Evolutionary conservation across 2,888 invertebrate species (phyloP), one percentile per base, ranked within the genome.

Genomic region (Campoletis raptor): DNA sequence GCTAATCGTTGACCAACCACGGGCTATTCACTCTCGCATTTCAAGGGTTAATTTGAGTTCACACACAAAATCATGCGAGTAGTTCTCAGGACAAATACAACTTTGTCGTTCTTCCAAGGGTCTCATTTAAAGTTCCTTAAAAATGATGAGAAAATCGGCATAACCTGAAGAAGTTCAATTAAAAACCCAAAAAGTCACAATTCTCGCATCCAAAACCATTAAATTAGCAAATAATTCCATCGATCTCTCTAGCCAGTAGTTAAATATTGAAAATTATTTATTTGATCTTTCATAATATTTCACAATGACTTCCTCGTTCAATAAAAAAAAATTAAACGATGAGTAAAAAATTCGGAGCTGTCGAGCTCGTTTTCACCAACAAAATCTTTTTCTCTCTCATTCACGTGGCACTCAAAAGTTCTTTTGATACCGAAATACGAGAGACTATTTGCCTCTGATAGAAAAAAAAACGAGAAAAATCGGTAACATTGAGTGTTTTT

Each of bases 1-100:
- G 30, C 77, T 86, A 81, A 86, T 86, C 78, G 73, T 57, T 12
- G 73, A 42, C 48, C 61, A n/a, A 77, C 81, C 81, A 64, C 61
- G 48, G 57, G 74, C 54, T 48, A 67, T 78, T 79, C 57, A 67
- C 78, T 57, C 30, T 21, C 40, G 45, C 30, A 52, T 8, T 12
- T 30, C 40, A 42, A 24, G 42, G 10, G 4, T 8, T 45, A 82
- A 64, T 69, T 69, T 36, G 61, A 73, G 57, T 82, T 52, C 37
- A 30, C 18, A 45, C 64, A 77, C 79, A 74, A 76, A 66, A 66
- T 24, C 42, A 24, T 48, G n/a, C 52, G 69, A 70, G 37, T 54
- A 79, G 69, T 36, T 79, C 54, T 69, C 66, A 37, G 36, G 48
- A 37, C 40, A 61, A 73, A 82, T 45, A 36, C 24, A 67, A 54